phyloP scores from a whole-genome alignment of 2,113 vertebrate genomes.

The Erythrolamprus reginae region DNA sequence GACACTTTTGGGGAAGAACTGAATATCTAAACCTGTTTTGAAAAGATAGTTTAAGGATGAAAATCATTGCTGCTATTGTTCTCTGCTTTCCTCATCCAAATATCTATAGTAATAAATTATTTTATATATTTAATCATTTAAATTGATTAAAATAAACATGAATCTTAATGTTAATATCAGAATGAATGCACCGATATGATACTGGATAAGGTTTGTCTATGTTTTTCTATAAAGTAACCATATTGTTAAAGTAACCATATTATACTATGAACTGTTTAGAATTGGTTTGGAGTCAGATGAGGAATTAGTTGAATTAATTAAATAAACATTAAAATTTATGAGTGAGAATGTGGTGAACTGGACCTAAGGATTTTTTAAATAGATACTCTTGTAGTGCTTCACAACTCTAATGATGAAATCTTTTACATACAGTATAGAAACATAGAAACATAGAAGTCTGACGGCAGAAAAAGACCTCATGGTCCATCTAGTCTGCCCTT shows the following conservation, averaged over 20 bases:
- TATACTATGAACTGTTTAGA: neutral
- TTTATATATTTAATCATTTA: neutral
- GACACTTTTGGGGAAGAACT: neutral
- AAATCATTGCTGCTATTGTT: neutral
- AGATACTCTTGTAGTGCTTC: neutral
- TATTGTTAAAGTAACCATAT: neutral
- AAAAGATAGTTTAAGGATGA: neutral
- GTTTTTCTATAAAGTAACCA: neutral
- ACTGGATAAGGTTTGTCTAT: neutral
- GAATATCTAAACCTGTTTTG: neutral
- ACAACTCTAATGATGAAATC: neutral
- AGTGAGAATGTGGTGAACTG: neutral
- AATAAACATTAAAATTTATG: neutral
- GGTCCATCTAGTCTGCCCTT: too few species aligned
- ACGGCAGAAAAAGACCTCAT: too few species aligned
- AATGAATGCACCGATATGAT: neutral
- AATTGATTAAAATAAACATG: neutral
- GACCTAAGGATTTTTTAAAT: neutral
- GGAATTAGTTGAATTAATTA: neutral
- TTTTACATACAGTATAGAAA: too few species aligned
- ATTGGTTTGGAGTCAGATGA: neutral
- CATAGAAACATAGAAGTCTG: too few species aligned
- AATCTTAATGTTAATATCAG: neutral
- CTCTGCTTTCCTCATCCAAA: neutral
- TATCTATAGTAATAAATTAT: neutral